A percentile compares a stretch with the other conserved stretches of the same genome.
These are phyloP conservation scores for Apteryx mantelli DNA, from an alignment of 2,113 vertebrate genomes.

Conservation along the genomic window DNA sequence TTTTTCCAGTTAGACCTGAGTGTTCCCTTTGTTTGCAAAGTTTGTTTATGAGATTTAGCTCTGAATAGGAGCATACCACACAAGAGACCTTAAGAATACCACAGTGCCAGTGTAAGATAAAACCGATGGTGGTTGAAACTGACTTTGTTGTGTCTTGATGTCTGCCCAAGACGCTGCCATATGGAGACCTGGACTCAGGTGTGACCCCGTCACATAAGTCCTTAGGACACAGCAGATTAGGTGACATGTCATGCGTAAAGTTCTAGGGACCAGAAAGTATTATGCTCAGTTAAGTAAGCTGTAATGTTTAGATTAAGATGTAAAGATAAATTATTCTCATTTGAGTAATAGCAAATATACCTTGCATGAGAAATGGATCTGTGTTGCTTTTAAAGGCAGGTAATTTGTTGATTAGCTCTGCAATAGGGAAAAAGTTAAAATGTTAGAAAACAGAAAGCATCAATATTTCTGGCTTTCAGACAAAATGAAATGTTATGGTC, in stretches of 20 bases:
- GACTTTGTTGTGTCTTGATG: neutral
- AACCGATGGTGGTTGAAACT: slow-evolving; percentile 3
- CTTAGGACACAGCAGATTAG: slow-evolving; percentile 2
- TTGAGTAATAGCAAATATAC: neutral
- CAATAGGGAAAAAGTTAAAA: neutral
- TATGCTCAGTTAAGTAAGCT: neutral
- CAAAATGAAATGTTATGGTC: neutral
- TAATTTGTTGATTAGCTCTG: neutral
- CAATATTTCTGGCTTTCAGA: neutral
- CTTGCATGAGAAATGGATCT: neutral
- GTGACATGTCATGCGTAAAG: rapidly evolving
- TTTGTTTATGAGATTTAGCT: neutral
- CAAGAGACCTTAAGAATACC: neutral
- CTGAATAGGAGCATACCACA: neutral
- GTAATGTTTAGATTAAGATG: neutral
- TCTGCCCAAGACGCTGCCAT: neutral
- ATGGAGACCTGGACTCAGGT: slow-evolving; percentile 25
- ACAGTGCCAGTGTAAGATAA: neutral
- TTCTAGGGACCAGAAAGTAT: neutral
- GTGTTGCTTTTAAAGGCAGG: neutral
- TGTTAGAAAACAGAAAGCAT: neutral
- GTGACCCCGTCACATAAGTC: slow-evolving; percentile 9
- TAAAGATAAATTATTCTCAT: neutral
- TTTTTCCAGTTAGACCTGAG: neutral
- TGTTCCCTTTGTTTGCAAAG: neutral